Percentiles rank a stretch among this genome's conserved stretches.
Evolutionary conservation across 2,113 vertebrate species (phyloP).

Genomic region (Leucopternis melanops): DNA sequence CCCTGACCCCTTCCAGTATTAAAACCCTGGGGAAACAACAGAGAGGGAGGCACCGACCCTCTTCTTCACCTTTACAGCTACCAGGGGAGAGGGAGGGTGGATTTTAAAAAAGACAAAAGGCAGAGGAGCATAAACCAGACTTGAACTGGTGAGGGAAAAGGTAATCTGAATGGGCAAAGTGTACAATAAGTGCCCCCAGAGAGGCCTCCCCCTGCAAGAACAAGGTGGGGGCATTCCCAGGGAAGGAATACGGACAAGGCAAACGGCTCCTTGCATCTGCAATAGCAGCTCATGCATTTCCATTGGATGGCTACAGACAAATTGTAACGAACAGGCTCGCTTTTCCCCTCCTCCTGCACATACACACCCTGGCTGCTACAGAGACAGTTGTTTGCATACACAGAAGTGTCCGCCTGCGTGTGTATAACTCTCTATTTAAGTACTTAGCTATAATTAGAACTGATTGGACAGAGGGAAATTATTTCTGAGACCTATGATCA

Average conservation of each 20-base stretch:
- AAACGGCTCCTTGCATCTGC: background rate
- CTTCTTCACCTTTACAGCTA: background rate
- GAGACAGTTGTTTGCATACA: background rate
- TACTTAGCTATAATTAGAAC: background rate
- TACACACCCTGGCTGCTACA: background rate
- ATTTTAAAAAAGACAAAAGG: background rate
- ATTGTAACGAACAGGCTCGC: accelerated
- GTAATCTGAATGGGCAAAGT: background rate
- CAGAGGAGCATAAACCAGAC: background rate
- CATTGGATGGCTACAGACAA: background rate
- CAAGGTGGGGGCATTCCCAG: accelerated
- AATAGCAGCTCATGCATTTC: background rate
- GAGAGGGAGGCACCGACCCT: background rate
- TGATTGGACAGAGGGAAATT: background rate
- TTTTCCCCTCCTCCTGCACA: background rate
- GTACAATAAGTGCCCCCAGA: background rate
- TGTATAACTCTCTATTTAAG: background rate
- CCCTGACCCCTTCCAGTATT: accelerated
- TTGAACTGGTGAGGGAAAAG: background rate
- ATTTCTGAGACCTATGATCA: background rate
- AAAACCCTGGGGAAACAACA: background rate
- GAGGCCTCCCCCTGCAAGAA: background rate
- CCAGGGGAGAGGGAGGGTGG: background rate
- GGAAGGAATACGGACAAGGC: background rate
- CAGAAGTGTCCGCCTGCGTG: accelerated